Evolutionary conservation across 1,140 invertebrate genomes (phyloP).

Genomic region (Microplitis mediator): DNA sequence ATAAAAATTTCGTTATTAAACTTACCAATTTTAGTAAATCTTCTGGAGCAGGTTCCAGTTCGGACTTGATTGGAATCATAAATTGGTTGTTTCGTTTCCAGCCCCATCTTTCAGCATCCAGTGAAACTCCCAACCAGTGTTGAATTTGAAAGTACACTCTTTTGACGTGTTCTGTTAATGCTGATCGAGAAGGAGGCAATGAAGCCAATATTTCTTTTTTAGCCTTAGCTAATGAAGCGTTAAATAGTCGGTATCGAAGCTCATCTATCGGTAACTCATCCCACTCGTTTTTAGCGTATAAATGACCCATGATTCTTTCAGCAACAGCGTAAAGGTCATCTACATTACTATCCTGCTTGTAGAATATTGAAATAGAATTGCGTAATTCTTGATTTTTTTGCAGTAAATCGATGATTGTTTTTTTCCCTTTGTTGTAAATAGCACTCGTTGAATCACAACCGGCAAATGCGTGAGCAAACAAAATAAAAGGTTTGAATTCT

Average conservation of each 20-base stretch:
- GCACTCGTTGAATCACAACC: constrained; percentile 22
- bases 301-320: constrained; percentile 4
- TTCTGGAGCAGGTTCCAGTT: constrained; percentile 34
- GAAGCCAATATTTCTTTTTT: constrained; percentile 20
- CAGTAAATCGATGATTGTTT: constrained; percentile 2
- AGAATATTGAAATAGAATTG: neutral
- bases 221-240: neutral
- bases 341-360: neutral
- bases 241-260: neutral
- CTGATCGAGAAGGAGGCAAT: constrained; percentile 36
- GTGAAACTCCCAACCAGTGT: constrained; percentile 32
- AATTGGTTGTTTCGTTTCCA: constrained; percentile 32
- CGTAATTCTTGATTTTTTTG: neutral
- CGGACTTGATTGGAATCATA: constrained; percentile 33
- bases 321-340: constrained; percentile 4
- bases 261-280: neutral
- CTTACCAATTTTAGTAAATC: constrained; percentile 35
- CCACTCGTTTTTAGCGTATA: neutral
- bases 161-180: constrained; percentile 37
- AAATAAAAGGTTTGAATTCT: constrained; percentile 5
- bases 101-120: constrained; percentile 36
- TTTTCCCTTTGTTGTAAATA: constrained; percentile 10
- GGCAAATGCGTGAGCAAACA: constrained; percentile 17
- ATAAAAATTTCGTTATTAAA: neutral
- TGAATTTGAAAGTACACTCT: constrained; percentile 42